Evolutionary conservation across 2,888 invertebrate genomes (phyloP).

Genomic region (Tricholauxania praeusta): DNA sequence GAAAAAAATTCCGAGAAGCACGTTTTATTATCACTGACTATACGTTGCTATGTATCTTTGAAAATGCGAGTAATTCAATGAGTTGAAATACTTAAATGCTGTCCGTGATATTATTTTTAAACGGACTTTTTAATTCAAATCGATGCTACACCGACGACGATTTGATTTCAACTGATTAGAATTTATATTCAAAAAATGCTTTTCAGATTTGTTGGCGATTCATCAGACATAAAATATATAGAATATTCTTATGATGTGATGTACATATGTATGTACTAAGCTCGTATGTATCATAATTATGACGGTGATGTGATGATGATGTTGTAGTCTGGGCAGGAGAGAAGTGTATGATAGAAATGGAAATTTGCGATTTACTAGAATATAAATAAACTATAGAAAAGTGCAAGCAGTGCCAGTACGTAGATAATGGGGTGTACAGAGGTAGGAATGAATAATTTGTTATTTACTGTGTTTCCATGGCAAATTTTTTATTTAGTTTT

Average conservation of each 20-base stretch:
- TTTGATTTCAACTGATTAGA: conserved; percentile 55
- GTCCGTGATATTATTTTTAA: too few relatives aligned
- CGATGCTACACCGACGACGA: conserved; percentile 45
- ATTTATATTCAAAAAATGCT: conserved; percentile 20
- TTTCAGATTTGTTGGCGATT: not conserved
- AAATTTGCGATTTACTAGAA: not conserved
- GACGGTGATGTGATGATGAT: conserved; percentile 10
- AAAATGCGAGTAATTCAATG: too few relatives aligned
- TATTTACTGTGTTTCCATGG: conserved; percentile 24
- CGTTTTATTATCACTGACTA: conserved; percentile 39
- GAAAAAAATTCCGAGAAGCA: conserved; percentile 24
- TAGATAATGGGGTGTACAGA: too few relatives aligned
- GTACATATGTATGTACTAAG: not conserved
- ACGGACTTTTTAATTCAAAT: conserved; percentile 5
- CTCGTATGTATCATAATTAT: not conserved
- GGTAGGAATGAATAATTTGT: not conserved
- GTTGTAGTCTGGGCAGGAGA: not conserved
- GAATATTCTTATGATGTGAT: conserved; percentile 10
- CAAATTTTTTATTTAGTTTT: conserved; percentile 41
- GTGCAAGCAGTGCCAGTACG: not conserved
- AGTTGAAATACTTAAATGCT: too few relatives aligned
- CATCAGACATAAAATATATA: conserved; percentile 8
- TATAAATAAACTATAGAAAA: not conserved
- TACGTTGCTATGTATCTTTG: too few relatives aligned
- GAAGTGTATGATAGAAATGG: not conserved